Percentiles rank a stretch among this genome's conserved stretches.
These are phyloP conservation scores for Taphrorychus bicolor DNA, from an alignment of 2,888 invertebrate genomes.

Conservation along the genomic window DNA sequence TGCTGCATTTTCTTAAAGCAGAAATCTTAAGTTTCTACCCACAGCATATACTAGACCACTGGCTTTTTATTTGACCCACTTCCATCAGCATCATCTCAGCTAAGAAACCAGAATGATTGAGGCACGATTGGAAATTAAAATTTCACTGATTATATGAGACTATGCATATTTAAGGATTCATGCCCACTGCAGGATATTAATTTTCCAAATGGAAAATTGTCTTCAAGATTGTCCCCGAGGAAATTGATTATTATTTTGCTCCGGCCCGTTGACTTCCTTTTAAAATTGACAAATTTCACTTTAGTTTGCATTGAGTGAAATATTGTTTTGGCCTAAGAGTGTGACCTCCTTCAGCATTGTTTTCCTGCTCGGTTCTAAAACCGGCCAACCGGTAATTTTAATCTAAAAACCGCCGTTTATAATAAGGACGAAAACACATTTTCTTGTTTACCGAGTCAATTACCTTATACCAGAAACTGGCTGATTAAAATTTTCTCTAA, in stretches of 20 bases:
- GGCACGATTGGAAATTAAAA: constrained; percentile 12
- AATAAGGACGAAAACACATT: neutral
- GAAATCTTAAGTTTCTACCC: too few relatives aligned
- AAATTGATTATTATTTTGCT: neutral
- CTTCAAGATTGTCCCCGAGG: neutral
- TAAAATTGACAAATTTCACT: neutral
- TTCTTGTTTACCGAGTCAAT: neutral
- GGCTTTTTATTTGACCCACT: neutral
- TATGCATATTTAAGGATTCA: constrained; percentile 5
- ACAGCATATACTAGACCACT: too few relatives aligned
- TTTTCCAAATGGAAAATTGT: neutral
- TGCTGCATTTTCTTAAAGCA: too few relatives aligned
- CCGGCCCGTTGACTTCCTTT: neutral
- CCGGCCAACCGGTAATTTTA: neutral
- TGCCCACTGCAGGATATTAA: neutral
- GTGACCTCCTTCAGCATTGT: too few relatives aligned
- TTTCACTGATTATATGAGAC: constrained; percentile 6
- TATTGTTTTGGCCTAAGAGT: too few relatives aligned
- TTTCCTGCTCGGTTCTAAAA: neutral
- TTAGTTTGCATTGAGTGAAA: too few relatives aligned
- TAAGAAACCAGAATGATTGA: neutral
- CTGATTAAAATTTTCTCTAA: neutral
- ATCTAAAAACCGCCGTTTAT: neutral
- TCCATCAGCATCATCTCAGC: neutral
- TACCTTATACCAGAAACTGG: neutral